Conservation (phyloP, 2,113 vertebrate species). For the Pholis gunnellus region DNA sequence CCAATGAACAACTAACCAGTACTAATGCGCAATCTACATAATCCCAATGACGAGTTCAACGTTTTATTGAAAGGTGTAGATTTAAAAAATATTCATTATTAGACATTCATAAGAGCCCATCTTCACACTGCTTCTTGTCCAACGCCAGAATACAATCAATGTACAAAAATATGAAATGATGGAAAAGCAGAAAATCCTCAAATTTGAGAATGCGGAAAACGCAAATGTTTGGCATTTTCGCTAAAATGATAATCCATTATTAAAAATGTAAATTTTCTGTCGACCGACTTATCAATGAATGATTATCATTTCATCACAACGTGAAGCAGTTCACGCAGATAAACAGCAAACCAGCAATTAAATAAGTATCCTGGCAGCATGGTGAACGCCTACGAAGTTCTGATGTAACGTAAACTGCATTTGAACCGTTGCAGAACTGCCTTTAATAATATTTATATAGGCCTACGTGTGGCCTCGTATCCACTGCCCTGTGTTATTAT, state of each 20-base stretch:
- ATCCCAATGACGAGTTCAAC: neutral
- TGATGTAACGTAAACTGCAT: neutral
- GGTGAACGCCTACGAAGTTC: neutral
- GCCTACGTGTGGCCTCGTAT: neutral
- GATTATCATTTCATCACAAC: neutral
- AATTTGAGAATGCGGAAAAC: neutral
- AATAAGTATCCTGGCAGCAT: neutral
- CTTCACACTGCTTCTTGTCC: neutral
- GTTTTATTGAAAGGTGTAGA: neutral
- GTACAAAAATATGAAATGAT: neutral
- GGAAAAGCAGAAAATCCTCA: neutral
- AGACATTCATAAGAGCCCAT: neutral
- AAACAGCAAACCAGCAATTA: neutral
- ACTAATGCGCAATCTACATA: neutral
- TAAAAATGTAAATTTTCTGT: neutral
- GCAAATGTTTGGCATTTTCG: neutral
- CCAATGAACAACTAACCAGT: neutral
- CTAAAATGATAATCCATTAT: neutral
- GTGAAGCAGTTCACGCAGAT: neutral
- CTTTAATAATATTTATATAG: neutral
- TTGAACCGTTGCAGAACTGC: neutral
- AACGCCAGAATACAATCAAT: neutral
- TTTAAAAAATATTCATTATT: too few species aligned
- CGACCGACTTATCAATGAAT: neutral
- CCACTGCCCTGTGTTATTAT: neutral